Percentiles rank a stretch among this genome's conserved stretches.
Evolutionary conservation across 1,140 invertebrate genomes (phyloP).

Genomic region (Luehdorfia chinensis): DNA sequence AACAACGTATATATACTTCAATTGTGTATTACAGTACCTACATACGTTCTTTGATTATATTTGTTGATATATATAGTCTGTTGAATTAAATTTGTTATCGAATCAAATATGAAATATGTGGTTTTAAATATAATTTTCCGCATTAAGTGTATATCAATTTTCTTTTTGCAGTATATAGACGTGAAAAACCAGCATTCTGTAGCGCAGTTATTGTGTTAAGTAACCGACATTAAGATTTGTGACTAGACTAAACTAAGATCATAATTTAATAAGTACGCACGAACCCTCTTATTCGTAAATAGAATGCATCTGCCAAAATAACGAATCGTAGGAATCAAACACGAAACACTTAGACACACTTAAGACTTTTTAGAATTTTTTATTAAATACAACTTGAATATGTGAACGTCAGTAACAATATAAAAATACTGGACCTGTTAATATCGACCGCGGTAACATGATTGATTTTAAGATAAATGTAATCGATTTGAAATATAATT

Average conservation of each 20-base stretch:
- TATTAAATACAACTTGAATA: background rate
- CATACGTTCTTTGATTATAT: too few relatives aligned
- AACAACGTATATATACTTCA: too few relatives aligned
- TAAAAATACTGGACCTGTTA: too few relatives aligned
- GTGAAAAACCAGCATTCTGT: background rate
- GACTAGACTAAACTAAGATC: conserved; percentile 51
- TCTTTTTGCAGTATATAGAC: background rate
- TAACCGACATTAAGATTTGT: conserved; percentile 25
- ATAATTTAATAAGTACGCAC: conserved; percentile 43
- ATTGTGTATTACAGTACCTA: too few relatives aligned
- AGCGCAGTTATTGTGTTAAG: conserved; percentile 18
- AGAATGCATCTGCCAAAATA: too few relatives aligned
- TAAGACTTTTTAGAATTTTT: background rate
- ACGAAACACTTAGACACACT: too few relatives aligned
- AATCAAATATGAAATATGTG: background rate
- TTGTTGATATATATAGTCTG: too few relatives aligned
- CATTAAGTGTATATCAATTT: background rate
- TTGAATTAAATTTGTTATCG: background rate
- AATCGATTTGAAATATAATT: too few relatives aligned
- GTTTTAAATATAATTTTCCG: too few relatives aligned
- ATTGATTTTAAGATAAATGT: too few relatives aligned
- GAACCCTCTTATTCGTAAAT: conserved; percentile 4
- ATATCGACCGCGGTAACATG: too few relatives aligned
- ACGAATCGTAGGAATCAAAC: too few relatives aligned
- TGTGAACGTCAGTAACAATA: background rate